A percentile compares a stretch with the other conserved stretches of the same genome.
phyloP scores from a whole-genome alignment of 2,888 invertebrate species.

The Eupithecia pulchellata region DNA sequence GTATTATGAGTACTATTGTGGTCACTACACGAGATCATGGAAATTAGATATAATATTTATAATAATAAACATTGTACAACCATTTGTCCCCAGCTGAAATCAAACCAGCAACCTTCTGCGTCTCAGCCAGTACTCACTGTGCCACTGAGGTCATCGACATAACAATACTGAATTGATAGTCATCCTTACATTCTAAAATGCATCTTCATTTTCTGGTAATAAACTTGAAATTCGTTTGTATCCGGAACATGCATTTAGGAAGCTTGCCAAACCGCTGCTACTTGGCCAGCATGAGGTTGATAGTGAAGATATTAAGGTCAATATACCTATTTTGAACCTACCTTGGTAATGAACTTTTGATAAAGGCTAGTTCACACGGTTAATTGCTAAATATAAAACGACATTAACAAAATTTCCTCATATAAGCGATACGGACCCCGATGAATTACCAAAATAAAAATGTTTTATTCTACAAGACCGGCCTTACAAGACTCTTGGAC shows the following conservation, averaged over 20 bases:
- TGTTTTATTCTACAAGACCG: no score
- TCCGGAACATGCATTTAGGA: conserved; percentile 15
- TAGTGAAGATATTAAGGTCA: conserved; percentile 25
- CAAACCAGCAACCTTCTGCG: neutral
- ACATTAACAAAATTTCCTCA: no score
- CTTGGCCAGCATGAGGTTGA: conserved; percentile 14
- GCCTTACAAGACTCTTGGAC: no score
- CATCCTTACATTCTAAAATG: neutral
- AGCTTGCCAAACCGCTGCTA: conserved; percentile 21
- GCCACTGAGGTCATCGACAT: neutral
- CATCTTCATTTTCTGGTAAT: conserved; percentile 7
- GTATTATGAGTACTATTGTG: no score
- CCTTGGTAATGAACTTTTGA: conserved; percentile 25
- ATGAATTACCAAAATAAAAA: no score
- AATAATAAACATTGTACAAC: neutral
- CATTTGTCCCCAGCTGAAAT: neutral
- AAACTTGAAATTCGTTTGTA: conserved; percentile 13
- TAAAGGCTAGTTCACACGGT: neutral
- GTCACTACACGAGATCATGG: no score
- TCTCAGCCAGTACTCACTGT: neutral
- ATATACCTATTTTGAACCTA: conserved; percentile 23
- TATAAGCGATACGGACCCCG: no score
- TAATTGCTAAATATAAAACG: no score
- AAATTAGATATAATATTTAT: no score
- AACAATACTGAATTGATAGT: neutral